Evolutionary conservation across 2,113 vertebrate genomes (phyloP).

Genomic region (Aplodontia rufa): DNA sequence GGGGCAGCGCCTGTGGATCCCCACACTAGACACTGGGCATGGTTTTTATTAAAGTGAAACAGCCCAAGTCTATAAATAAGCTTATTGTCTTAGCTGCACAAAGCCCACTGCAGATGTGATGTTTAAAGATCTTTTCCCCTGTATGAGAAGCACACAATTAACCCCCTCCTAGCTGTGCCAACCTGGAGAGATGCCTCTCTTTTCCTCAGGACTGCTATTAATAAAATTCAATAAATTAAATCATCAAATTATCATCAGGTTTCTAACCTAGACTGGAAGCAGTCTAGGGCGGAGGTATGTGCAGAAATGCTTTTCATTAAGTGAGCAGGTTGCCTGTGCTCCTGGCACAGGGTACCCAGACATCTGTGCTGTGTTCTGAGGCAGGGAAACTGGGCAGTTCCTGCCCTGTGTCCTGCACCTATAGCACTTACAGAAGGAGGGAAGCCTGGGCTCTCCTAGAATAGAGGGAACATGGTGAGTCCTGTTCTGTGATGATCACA

Average conservation of each 20-base stretch:
- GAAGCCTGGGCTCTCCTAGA: not conserved
- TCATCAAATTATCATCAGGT: not conserved
- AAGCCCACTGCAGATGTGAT: not conserved
- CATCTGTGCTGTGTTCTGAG: not conserved
- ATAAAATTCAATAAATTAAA: not conserved
- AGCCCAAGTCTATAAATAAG: not conserved
- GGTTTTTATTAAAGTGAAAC: not conserved
- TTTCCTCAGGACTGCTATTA: not conserved
- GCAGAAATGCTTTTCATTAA: not conserved
- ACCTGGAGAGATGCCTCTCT: not conserved
- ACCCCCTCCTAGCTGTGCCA: not conserved
- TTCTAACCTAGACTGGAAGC: not conserved
- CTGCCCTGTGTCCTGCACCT: too few relatives aligned
- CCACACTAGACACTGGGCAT: fast-evolving
- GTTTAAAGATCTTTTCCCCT: not conserved
- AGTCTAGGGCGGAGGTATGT: not conserved
- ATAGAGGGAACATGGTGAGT: not conserved
- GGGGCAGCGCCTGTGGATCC: not conserved
- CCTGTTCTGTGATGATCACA: too few relatives aligned
- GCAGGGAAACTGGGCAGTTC: too few relatives aligned
- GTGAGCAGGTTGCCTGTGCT: not conserved
- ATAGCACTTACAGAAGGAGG: not conserved
- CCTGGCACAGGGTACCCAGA: not conserved
- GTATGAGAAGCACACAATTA: not conserved
- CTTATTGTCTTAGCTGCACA: not conserved